Evolutionary conservation across 64 coral and sea anemone species (phyloP).

Genomic region (Pachyseris speciosa): DNA sequence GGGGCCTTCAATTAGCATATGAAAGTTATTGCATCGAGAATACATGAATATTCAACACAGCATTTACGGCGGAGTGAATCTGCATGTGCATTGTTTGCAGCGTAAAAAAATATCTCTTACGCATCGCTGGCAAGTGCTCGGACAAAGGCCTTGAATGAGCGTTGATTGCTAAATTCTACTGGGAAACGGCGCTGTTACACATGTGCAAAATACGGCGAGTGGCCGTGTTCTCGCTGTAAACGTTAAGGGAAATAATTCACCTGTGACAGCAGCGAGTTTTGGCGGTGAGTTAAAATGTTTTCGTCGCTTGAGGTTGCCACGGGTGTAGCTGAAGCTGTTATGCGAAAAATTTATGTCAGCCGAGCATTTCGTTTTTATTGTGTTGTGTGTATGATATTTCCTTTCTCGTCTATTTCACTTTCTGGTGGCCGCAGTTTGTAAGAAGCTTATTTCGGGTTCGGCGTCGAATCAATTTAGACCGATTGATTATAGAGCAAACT

Average conservation of each 20-base stretch:
- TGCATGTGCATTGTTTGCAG: slow-evolving; percentile 12
- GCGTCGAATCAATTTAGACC: background rate
- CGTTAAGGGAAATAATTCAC: background rate
- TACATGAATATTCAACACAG: slow-evolving; percentile 20
- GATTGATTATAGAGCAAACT: background rate
- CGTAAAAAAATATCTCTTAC: background rate
- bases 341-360: background rate
- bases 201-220: background rate
- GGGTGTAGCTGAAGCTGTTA: background rate
- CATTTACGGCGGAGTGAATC: background rate
- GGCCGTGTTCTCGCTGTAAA: background rate
- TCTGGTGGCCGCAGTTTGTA: background rate
- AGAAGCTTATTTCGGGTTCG: background rate
- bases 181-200: background rate
- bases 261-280: background rate
- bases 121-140: background rate
- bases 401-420: background rate
- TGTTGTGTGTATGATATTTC: background rate
- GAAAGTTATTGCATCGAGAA: background rate
- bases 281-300: slow-evolving; percentile 18
- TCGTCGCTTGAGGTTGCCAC: background rate
- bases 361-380: background rate
- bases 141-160: no score
- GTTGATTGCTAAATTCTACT: background rate
- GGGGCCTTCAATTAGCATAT: background rate